A percentile compares a stretch with the other conserved stretches of the same genome.
These are phyloP conservation scores for Thunnus thynnus DNA, from an alignment of 2,113 vertebrate genomes.

Conservation along the genomic window DNA sequence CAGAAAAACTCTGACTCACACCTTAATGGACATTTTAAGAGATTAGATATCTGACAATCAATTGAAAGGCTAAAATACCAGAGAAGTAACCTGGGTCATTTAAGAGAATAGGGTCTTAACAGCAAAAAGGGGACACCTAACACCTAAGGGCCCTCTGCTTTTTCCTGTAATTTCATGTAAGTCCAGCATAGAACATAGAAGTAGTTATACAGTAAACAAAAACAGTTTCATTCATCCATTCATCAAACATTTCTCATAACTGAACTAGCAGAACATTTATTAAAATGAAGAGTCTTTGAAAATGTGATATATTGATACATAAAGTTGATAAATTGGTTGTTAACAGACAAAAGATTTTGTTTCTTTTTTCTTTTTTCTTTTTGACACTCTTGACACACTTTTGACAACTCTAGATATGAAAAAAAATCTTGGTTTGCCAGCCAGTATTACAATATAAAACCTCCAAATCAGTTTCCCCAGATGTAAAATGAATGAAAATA, in stretches of 20 bases:
- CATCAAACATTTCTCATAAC: neutral
- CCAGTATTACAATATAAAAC: neutral
- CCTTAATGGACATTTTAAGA: conserved; percentile 69
- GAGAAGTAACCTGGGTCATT: conserved; percentile 39
- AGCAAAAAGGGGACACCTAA: conserved; percentile 24
- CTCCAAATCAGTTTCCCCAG: neutral
- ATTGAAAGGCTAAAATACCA: conserved; percentile 54
- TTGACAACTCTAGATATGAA: neutral
- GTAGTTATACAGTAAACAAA: neutral
- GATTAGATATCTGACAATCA: conserved; percentile 68
- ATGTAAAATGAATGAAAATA: neutral
- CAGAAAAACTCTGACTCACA: conserved; percentile 66
- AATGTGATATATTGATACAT: no score
- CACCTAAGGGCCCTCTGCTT: neutral
- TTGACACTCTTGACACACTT: no score
- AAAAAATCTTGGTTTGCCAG: neutral
- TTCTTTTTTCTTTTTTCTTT: no score
- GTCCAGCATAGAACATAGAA: neutral
- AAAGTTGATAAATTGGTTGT: neutral
- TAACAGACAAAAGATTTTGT: neutral
- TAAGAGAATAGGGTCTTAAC: conserved; percentile 3
- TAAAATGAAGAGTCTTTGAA: no score
- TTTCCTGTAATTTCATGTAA: neutral
- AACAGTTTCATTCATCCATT: neutral
- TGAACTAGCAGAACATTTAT: no score